Conservation (phyloP, 2,113 vertebrate genomes). For the Semicossyphus pulcher region DNA sequence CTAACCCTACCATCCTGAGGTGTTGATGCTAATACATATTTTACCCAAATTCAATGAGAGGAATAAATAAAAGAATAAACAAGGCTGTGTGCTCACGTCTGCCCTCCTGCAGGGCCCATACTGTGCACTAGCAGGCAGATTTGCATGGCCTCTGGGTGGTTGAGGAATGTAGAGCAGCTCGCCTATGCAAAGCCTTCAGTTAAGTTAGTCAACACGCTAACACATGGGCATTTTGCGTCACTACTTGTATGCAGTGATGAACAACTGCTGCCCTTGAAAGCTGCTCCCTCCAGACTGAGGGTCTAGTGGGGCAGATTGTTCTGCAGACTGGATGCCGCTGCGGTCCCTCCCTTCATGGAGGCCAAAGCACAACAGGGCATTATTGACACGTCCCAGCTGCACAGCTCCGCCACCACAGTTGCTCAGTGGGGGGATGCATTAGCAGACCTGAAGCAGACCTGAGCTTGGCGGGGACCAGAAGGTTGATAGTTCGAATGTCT, state of each 20-base stretch:
- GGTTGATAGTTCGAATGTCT: slow-evolving; percentile 25
- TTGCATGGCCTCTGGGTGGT: background rate
- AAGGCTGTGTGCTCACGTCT: background rate
- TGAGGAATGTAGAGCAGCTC: slow-evolving; percentile 57
- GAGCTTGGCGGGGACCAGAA: background rate
- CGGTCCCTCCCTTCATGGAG: slow-evolving; percentile 55
- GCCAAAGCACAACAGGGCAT: slow-evolving; percentile 68
- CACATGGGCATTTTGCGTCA: slow-evolving; percentile 62
- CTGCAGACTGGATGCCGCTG: slow-evolving; percentile 59
- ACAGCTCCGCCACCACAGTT: slow-evolving; percentile 67
- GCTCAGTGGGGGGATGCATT: slow-evolving; percentile 40
- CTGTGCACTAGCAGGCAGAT: slow-evolving; percentile 25
- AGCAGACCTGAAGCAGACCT: slow-evolving; percentile 14
- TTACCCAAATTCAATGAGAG: background rate
- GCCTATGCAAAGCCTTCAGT: slow-evolving; percentile 49
- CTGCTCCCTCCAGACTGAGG: slow-evolving; percentile 48
- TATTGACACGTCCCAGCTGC: slow-evolving; percentile 75
- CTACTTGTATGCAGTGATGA: slow-evolving; percentile 29
- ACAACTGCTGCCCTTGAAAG: slow-evolving; percentile 78
- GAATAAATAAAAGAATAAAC: background rate
- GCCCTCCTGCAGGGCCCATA: background rate
- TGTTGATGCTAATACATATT: background rate
- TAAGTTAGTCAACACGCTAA: slow-evolving; percentile 56
- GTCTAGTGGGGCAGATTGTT: slow-evolving; percentile 39
- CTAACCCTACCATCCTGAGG: background rate